phyloP scores from a whole-genome alignment of 2,797 vertebrate genomes.

The Parauchenoglanis ngamensis region DNA sequence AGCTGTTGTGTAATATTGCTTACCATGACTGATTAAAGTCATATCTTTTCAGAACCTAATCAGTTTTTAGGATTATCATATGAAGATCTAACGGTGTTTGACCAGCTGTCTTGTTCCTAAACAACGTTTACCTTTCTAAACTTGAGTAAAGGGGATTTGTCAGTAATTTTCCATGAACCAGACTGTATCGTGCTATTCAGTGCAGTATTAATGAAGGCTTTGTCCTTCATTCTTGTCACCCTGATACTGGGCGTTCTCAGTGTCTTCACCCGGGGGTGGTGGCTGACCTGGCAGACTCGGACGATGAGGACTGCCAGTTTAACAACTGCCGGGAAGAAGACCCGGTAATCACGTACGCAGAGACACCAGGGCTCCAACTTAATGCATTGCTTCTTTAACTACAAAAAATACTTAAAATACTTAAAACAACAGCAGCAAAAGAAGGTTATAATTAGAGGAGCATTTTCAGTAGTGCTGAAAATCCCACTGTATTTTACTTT shows the following conservation, averaged over 20 bases:
- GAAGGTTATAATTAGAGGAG: neutral
- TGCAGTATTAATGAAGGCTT: conserved; percentile 30
- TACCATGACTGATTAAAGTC: neutral
- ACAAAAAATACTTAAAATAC: neutral
- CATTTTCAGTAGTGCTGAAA: too few relatives aligned
- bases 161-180: neutral
- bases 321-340: conserved; percentile 69
- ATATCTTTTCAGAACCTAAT: neutral
- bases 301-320: conserved; percentile 79
- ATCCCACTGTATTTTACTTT: too few relatives aligned
- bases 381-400: conserved; percentile 47
- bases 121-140: neutral
- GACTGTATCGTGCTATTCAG: neutral
- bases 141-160: neutral
- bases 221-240: conserved; percentile 59
- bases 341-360: conserved; percentile 72
- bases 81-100: neutral
- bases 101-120: neutral
- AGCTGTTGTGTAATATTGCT: neutral
- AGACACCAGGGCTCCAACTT: conserved; percentile 23
- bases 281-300: conserved; percentile 78
- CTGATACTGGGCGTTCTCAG: conserved; percentile 60
- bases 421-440: neutral
- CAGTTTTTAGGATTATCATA: neutral
- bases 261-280: conserved; percentile 82